A percentile compares a stretch with the other conserved stretches of the same genome.
phyloP scores from a whole-genome alignment of 2,113 vertebrate genomes.

The Engystomops pustulosus region DNA sequence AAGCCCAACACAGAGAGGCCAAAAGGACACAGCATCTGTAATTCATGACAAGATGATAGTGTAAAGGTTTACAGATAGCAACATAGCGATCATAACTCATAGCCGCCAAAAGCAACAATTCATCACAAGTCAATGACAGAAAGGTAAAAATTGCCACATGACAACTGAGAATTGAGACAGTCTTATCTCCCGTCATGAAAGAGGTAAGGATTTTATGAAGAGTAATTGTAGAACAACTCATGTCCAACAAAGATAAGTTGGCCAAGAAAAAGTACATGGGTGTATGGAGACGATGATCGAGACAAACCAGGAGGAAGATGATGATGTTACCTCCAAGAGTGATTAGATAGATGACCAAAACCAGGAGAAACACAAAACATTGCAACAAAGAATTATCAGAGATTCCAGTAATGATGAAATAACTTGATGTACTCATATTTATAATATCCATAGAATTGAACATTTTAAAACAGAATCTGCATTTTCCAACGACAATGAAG shows the following conservation, averaged over 20 bases:
- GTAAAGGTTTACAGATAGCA: conserved; percentile 10
- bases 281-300: neutral
- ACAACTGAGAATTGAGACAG: neutral
- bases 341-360: neutral
- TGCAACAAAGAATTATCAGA: neutral
- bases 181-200: neutral
- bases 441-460: neutral
- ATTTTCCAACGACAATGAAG: neutral
- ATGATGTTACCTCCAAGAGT: neutral
- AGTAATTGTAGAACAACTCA: neutral
- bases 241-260: neutral
- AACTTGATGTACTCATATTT: neutral
- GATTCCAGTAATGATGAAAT: conserved; percentile 36
- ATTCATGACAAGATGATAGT: neutral
- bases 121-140: neutral
- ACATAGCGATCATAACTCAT: conserved; percentile 1
- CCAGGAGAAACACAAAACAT: neutral
- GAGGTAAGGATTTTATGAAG: neutral
- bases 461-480: neutral
- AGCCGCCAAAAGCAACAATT: neutral
- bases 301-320: neutral
- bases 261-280: conserved; percentile 40
- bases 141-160: neutral
- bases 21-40: neutral
- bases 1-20: conserved; percentile 10